Percentiles rank a stretch among this genome's conserved stretches.
Conservation (phyloP, 2,113 vertebrate genomes). For the Anseranas semipalmata region DNA sequence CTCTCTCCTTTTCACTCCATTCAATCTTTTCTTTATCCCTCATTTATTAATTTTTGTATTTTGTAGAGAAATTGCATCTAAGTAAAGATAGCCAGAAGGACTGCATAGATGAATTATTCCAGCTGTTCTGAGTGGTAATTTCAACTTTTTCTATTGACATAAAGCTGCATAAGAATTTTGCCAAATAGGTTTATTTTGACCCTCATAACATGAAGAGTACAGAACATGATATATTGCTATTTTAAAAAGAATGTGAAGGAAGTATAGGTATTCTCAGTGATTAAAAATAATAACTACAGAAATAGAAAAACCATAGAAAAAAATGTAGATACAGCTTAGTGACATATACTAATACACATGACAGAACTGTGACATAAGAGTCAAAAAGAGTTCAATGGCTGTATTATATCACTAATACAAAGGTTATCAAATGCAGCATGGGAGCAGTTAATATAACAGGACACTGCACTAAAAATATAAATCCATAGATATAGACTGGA, state of each 20-base stretch:
- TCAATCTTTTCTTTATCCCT: neutral
- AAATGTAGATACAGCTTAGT: neutral
- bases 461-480: neutral
- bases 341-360: fast-evolving
- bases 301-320: neutral
- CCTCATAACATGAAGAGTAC: neutral
- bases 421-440: neutral
- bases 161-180: neutral
- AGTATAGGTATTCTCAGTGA: neutral
- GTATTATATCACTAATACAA: neutral
- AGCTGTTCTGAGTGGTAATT: neutral
- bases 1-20: neutral
- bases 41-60: neutral
- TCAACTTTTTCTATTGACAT: neutral
- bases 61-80: neutral
- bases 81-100: neutral
- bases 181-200: neutral
- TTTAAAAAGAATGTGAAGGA: neutral
- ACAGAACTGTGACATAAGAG: neutral
- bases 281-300: neutral
- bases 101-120: neutral
- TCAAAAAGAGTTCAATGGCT: neutral
- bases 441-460: neutral
- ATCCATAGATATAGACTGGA: neutral
- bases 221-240: neutral